phyloP scores from a whole-genome alignment of 2,113 vertebrate species.

The Osmerus eperlanus region DNA sequence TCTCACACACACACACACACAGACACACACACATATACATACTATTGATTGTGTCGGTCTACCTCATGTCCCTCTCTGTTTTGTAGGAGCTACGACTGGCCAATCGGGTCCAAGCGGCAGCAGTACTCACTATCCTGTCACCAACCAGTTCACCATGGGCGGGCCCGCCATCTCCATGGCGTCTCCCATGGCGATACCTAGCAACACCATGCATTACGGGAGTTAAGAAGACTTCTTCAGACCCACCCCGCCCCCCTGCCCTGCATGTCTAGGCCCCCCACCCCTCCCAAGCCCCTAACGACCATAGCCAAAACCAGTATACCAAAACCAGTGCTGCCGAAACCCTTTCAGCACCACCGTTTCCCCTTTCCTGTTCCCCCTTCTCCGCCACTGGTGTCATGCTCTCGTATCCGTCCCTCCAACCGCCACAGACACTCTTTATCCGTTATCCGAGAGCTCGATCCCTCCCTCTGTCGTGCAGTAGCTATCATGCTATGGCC shows the following conservation, averaged over 20 bases:
- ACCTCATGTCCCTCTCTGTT: not conserved
- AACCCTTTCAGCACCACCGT: conserved; percentile 28
- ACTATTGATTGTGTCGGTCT: not conserved
- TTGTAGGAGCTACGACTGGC: conserved; percentile 76
- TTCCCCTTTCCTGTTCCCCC: conserved; percentile 32
- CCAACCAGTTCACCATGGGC: conserved; percentile 94
- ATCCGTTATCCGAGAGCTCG: conserved; percentile 18
- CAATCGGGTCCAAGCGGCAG: conserved; percentile 77
- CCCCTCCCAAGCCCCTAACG: conserved; percentile 60
- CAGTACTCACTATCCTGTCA: conserved; percentile 81
- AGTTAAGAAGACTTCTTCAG: conserved; percentile 71
- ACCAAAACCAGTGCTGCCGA: conserved; percentile 75
- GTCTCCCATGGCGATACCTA: conserved; percentile 91
- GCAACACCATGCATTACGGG: conserved; percentile 95
- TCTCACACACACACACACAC: no score
- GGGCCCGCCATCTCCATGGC: conserved; percentile 94
- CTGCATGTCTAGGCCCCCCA: conserved; percentile 53
- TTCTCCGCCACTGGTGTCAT: conserved; percentile 27
- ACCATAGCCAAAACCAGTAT: conserved; percentile 73
- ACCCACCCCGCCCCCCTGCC: conserved; percentile 35
- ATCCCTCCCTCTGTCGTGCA: conserved; percentile 5
- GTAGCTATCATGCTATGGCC: conserved; percentile 9
- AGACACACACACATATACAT: no score
- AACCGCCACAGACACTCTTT: conserved; percentile 26
- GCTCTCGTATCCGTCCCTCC: conserved; percentile 58